phyloP scores from a whole-genome alignment of 1,140 invertebrate genomes.

The Rhopalosiphum maidis region DNA sequence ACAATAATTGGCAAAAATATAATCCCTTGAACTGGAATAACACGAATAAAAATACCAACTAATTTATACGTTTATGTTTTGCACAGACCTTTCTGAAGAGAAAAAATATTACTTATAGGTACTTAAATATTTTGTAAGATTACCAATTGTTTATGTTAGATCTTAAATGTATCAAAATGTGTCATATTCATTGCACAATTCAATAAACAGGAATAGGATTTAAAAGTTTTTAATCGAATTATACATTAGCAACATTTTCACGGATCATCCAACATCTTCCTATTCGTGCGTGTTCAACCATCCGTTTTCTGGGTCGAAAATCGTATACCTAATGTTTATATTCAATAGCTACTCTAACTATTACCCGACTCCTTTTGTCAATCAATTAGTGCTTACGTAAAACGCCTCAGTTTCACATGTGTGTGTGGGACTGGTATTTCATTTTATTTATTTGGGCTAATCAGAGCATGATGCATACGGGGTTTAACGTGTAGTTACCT shows the following conservation, averaged over 20 bases:
- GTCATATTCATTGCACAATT: not conserved
- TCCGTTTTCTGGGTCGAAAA: conserved; percentile 42
- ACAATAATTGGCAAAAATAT: not conserved
- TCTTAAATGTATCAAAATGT: not conserved
- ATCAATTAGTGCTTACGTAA: not conserved
- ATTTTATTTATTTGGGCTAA: conserved; percentile 2
- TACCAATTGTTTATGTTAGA: not conserved
- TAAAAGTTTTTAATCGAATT: conserved; percentile 29
- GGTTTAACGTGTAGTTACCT: not conserved
- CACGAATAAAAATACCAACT: not conserved
- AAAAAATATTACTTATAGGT: not conserved
- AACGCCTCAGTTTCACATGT: not conserved
- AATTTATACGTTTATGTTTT: not conserved
- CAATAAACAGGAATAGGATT: not conserved
- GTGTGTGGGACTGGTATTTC: not conserved
- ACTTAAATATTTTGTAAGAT: not conserved
- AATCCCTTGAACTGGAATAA: not conserved
- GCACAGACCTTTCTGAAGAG: not conserved
- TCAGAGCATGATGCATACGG: conserved; percentile 26
- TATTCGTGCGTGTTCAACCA: conserved; percentile 1
- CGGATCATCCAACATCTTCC: conserved; percentile 26
- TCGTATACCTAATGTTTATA: not conserved
- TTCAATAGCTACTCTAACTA: not conserved
- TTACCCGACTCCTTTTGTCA: not conserved
- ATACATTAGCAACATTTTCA: not conserved